Base-by-base conservation (phyloP, 2,113 vertebrate species). In the cat (Felis catus) region DNA sequence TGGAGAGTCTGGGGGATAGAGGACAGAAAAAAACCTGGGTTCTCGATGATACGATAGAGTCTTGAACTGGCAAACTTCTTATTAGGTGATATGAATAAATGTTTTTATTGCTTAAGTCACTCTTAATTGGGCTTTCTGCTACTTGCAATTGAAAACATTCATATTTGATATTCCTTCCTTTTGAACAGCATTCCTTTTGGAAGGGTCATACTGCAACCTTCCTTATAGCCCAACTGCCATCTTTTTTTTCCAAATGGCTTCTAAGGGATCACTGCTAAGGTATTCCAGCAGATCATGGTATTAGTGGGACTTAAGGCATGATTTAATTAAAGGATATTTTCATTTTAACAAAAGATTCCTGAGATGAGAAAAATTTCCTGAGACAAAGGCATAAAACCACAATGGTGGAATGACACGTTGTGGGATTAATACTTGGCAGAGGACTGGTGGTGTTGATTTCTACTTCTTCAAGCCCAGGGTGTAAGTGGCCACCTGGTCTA, bases 91-190 rank as follows among this genome's bases (percentile, higher is more conserved):
- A 90, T 65, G 58, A 90, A 21, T 89, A 48, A n/a, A 74, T n/a
- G 15, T 74, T 71, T 91, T 2, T 61, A 53, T 88, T 93, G 53
- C 91, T 89, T 83, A 93, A 79, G 45, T 73, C 82, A 80, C 61
- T 78, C 41, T 76, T 82, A 45, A 48, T 27, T 85, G 33, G 51
- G 10, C 23, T 96, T 97, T 91, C 58, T 94, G 82, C 84, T 80
- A 39, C 19, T 71, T 80, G 51, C 36, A 89, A 51, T 58, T 58
- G 5, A 83, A 82, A 78, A 36, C 6, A 86, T 65, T 70, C 48
- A n/a, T 80, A 74, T 18, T 41, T 36, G 33, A 80, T 63, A 71
- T 31, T 83, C 8, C 48, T 89, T 71, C 27, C 48, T 85, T 93
- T 51, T 53, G 90, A 48, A 73, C 21, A 86, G 36, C 18, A 66